Evolutionary conservation across 2,113 vertebrate species (phyloP), one percentile per base, ranked within the genome.

Genomic region (Rhinopomastus cyanomelas): DNA sequence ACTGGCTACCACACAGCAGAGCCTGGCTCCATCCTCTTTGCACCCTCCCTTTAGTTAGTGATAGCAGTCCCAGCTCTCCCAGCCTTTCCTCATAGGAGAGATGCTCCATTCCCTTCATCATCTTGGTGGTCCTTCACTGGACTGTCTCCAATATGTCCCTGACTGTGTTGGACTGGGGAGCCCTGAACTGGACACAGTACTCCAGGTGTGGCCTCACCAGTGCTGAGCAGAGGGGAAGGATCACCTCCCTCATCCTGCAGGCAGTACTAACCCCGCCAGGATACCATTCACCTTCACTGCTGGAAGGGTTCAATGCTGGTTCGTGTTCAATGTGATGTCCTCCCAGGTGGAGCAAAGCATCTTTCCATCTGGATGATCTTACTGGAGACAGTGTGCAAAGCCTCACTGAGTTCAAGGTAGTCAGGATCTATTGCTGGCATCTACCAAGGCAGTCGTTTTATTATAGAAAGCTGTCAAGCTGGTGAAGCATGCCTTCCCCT

Each of bases 11-110:
- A 16, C 42, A n/a, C 42, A 25, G 13, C 25, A 46, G 22, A 81
- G 30, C 27, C 37, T 73, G 0, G 0, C 12, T 36, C 22, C n/a
- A n/a, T n/a, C n/a, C n/a, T n/a, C n/a, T 30, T 51, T n/a, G 20
- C 25, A 69, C 16, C 14, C 4, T 82, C 29, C 14, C 34, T 52
- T 66, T 72, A 48, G 57, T 11, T 56, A 13, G 69, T 81, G 60
- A 39, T 32, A 29, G 44, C 44, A 46, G 44, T 46, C 44, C 44
- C 44, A 46, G 44, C 44, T 46, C 19, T 55, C 14, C 51, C 65
- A 68, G 23, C 30, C 29, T 32, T 51, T 51, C 19, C 42, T n/a
- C 21, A n/a, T 5, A 49, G 52, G 21, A 57, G 16, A 37, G 64
- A 49, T 37, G 42, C 64, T 68, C 27, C 53, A 21, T 27, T 39